These are phyloP conservation scores for Peromyscus attwateri DNA, from an alignment of 2,797 vertebrate genomes.

Conservation along the genomic window DNA sequence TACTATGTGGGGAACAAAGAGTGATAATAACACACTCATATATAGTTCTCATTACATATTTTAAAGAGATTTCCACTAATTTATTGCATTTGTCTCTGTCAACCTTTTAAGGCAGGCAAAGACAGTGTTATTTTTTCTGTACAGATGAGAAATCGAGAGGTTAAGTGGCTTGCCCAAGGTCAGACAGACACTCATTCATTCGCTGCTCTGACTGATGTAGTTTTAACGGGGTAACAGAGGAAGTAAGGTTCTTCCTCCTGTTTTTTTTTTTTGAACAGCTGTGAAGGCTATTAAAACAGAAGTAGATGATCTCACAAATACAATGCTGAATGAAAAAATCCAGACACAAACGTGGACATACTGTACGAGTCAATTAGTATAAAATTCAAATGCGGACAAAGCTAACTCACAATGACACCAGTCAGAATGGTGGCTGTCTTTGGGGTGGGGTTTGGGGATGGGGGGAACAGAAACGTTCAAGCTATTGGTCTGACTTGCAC, in stretches of 20 bases:
- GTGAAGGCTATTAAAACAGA: conserved; percentile 81
- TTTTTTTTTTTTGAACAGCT: conserved; percentile 74
- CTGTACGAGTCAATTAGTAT: conserved; percentile 57
- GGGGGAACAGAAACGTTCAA: neutral
- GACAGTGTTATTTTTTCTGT: conserved; percentile 65
- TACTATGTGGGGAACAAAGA: conserved; percentile 68
- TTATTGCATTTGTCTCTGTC: conserved; percentile 72
- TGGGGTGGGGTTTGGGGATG: neutral
- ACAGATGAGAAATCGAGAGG: conserved; percentile 75
- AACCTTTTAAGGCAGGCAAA: conserved; percentile 53
- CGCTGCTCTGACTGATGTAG: conserved; percentile 66
- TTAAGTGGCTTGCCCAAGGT: conserved; percentile 82
- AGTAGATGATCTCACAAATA: conserved; percentile 77
- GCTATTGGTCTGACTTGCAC: conserved; percentile 14
- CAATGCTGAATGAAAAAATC: conserved; percentile 67
- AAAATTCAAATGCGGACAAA: conserved; percentile 65
- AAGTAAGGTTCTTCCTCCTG: conserved; percentile 70
- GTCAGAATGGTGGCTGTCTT: neutral
- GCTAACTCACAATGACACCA: conserved; percentile 41
- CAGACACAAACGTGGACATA: conserved; percentile 67
- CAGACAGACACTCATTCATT: conserved; percentile 74
- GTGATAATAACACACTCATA: conserved; percentile 72
- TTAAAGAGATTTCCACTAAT: conserved; percentile 73
- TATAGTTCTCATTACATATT: conserved; percentile 62
- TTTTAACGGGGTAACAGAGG: conserved; percentile 64